Base-by-base conservation (phyloP, 2,888 invertebrate genomes). In the Drosophila limbata region DNA sequence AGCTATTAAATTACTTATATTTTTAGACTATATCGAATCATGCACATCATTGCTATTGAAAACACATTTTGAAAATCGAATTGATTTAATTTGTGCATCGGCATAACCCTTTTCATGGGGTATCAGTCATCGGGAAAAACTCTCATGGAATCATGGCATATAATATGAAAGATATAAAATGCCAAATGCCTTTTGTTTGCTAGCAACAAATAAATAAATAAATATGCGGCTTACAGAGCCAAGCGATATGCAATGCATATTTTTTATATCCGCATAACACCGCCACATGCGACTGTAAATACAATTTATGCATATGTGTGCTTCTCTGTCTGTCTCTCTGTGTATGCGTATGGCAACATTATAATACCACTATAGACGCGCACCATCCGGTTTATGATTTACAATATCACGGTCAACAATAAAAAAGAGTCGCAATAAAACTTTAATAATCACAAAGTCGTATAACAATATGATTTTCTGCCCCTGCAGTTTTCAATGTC, bases 221-320 rank as follows among this genome's bases (percentile, higher is more conserved):
- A 84, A 84, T 84, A 79, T 73, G 61, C 74, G 79, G 88, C 81
- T 87, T 78, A 87, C 71, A 65, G 50, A 52, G 61, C 42, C 13
- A 59, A 44, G 64, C 62, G 75, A 79, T 84, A 79, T 79, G 68
- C 78, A 47, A 70, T 62, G 78, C 64, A 75, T 52, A 63, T 63
- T 69, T 66, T 55, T 62, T 79, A 65, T 75, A 67, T 62, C 45
- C 64, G 42, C 62, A 73, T 69, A 76, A 72, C 72, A 57, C 53
- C 45, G 59, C 50, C 69, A 62, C 70, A 77, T 66, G 69, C 74
- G 63, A 79, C 70, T 70, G 77, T 77, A 79, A 84, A 84, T 76
- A 80, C 72, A 62, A 85, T 84, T 77, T 79, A 81, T 81, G 72
- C 42, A 62, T 39, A 33, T 63, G 37, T 62, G 47, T 37, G 50